Base-by-base conservation (phyloP, 2,797 vertebrate species). In the Poecilia wingei region DNA sequence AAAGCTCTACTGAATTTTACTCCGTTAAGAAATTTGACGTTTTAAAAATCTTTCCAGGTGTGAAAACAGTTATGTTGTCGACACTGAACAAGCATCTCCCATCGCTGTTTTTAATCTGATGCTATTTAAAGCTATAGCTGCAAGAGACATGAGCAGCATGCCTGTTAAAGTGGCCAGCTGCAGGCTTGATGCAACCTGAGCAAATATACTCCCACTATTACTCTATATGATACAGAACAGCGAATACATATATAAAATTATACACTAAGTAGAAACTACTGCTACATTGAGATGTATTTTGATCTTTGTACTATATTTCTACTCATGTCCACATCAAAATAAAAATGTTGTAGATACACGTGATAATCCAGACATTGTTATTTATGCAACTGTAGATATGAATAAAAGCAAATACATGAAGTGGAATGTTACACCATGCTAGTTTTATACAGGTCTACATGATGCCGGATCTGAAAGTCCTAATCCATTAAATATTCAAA, bases 81-180 rank as follows among this genome's bases (percentile, higher is more conserved):
- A 66, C 33, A 20, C 59, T 64, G 31, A 64, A 66, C 16, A 7
- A 61, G 33, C 61, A 20, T 66, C 36, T 22, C 7, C 18, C 31
- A 36, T 10, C 16, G 2, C 33, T 7, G 5, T 36, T 39, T 64
- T 64, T 36, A 64, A 64, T 33, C 31, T 64, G 33, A 64, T 22
- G 31, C 61, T 36, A 36, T 64, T 64, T 16, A 36, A 64, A 64
- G 12, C 61, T 64, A 8, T 64, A 64, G 33, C 31, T 64, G 33
- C 61, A 66, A 66, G 33, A 66, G 33, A 66, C 18, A 39, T 66
- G 16, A 66, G 61, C 61, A 66, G 59, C 31, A 64, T 64, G 28
- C 33, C 16, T 36, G 61, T 20, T 64, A 36, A 36, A 53, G 61
- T 66, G 61, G 61, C 18, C 61, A 64, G 8, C 31, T 64, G 14